Evolutionary conservation across 2,113 vertebrate genomes (phyloP).

Genomic region (Coreoperca whiteheadi): DNA sequence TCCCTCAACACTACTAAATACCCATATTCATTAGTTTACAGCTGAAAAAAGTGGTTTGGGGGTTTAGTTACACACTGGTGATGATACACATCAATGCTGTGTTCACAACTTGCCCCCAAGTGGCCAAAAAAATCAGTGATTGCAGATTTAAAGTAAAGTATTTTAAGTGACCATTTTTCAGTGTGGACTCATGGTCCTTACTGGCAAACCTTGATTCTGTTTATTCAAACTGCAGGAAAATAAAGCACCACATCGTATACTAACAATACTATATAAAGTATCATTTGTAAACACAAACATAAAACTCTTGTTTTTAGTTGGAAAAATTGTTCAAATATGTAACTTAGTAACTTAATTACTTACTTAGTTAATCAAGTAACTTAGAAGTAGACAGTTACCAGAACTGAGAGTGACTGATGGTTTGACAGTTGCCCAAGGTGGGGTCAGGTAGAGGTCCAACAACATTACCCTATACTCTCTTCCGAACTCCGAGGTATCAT

Average conservation of each 20-base stretch:
- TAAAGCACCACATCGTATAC: neutral
- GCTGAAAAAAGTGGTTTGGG: too few species aligned
- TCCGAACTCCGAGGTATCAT: conserved; percentile 7
- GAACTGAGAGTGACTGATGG: conserved; percentile 52
- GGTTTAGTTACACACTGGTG: too few species aligned
- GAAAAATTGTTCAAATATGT: neutral
- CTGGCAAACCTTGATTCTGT: neutral
- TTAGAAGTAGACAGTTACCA: conserved; percentile 29
- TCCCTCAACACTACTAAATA: too few species aligned
- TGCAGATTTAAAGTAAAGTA: neutral
- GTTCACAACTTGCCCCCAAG: neutral
- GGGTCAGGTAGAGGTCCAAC: conserved; percentile 43
- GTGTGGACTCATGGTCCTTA: neutral
- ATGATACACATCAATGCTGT: neutral
- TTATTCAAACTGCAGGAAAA: neutral
- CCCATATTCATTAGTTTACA: too few species aligned
- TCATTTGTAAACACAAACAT: neutral
- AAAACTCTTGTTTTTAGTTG: neutral
- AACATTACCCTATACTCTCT: neutral
- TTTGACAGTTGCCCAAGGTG: conserved; percentile 27
- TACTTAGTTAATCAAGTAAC: too few species aligned
- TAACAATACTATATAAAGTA: neutral
- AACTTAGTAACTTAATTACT: too few species aligned
- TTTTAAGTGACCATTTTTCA: neutral
- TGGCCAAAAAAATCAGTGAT: neutral